These are phyloP conservation scores for Chiroxiphia lanceolata DNA, from an alignment of 2,797 vertebrate genomes.

Conservation along the genomic window DNA sequence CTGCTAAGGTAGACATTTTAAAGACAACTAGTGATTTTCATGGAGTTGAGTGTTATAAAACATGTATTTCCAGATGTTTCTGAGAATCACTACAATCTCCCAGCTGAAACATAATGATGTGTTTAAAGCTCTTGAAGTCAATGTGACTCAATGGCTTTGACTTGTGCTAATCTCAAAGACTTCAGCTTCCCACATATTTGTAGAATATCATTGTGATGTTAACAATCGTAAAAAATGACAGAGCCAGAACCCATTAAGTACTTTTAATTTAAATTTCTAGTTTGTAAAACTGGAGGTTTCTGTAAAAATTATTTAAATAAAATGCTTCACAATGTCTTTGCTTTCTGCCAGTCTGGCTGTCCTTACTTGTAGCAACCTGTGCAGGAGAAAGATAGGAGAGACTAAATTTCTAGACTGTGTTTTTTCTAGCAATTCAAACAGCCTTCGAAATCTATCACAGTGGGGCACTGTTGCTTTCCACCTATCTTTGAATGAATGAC, in stretches of 20 bases:
- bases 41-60: not conserved
- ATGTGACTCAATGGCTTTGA: not conserved
- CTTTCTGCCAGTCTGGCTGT: not conserved
- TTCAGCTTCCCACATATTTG: not conserved
- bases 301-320: not conserved
- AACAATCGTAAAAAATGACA: not conserved
- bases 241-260: not conserved
- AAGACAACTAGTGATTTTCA: not conserved
- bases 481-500: not conserved
- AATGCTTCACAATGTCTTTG: not conserved
- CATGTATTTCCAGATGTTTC: not conserved
- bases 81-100: not conserved
- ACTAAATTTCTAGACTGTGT: not conserved
- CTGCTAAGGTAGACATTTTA: not conserved
- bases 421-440: not conserved
- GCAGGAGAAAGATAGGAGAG: not conserved
- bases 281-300: not conserved
- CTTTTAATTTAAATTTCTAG: not conserved
- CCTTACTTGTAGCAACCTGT: not conserved
- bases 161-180: not conserved
- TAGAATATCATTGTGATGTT: not conserved
- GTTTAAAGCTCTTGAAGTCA: not conserved
- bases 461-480: not conserved
- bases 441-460: not conserved
- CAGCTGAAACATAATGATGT: not conserved